Percentiles rank a stretch among this genome's conserved stretches.
phyloP scores from a whole-genome alignment of 35 echinoderm and acorn worm genomes.

The Amphiura filiformis region DNA sequence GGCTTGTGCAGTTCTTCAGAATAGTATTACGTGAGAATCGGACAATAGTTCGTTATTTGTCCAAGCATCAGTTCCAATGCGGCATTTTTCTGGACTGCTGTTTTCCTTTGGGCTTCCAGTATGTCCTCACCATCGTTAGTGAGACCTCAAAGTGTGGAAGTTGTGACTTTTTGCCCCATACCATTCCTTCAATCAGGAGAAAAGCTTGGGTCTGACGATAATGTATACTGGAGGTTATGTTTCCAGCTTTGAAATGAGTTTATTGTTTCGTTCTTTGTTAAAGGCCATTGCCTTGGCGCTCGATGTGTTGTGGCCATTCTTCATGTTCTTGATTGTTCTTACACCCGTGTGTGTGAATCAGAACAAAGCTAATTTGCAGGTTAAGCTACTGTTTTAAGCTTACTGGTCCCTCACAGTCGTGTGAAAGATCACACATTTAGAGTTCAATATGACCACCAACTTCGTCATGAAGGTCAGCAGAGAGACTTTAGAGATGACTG shows the following conservation, averaged over 20 bases:
- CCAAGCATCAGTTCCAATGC: slow-evolving; percentile 35
- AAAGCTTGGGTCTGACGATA: slow-evolving; percentile 61
- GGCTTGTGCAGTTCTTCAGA: slow-evolving; percentile 2
- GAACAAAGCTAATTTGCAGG: not conserved
- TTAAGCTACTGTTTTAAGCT: not conserved
- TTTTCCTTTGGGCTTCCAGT: not conserved
- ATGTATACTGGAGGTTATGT: slow-evolving; percentile 31
- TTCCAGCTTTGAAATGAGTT: slow-evolving; percentile 51
- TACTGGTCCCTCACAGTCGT: not conserved
- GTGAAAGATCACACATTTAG: not conserved
- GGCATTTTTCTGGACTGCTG: slow-evolving; percentile 33
- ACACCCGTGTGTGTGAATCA: too few relatives aligned
- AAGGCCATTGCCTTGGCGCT: slow-evolving; percentile 43
- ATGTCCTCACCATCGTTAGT: slow-evolving; percentile 12
- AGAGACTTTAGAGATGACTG: not conserved
- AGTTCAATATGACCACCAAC: not conserved
- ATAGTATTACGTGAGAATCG: slow-evolving; percentile 30
- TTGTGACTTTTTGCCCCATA: slow-evolving; percentile 50
- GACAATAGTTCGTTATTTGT: slow-evolving; percentile 48
- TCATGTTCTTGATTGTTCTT: too few relatives aligned
- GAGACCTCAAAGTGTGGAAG: slow-evolving; percentile 26
- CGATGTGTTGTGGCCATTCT: not conserved
- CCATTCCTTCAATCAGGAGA: slow-evolving; percentile 24
- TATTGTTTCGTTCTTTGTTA: slow-evolving; percentile 41
- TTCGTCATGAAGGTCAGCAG: not conserved